phyloP scores from a whole-genome alignment of 2,113 vertebrate genomes.

The Crotophaga sulcirostris region DNA sequence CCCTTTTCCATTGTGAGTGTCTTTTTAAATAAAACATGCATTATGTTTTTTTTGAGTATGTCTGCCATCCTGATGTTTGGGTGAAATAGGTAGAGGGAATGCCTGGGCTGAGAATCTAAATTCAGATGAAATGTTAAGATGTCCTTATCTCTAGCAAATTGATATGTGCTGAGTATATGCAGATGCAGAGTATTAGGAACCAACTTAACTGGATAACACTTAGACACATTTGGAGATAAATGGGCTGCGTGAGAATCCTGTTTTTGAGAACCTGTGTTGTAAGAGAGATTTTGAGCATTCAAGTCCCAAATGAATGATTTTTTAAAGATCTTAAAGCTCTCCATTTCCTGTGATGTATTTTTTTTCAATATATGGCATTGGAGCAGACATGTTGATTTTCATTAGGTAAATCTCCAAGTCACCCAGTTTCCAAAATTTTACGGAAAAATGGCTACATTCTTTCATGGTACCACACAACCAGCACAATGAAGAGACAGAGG shows the following conservation, averaged over 20 bases:
- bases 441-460: not conserved
- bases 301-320: not conserved
- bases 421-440: not conserved
- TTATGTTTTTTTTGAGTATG: not conserved
- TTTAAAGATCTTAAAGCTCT: not conserved
- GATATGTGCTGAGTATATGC: not conserved
- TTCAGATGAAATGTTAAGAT: not conserved
- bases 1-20: not conserved
- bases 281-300: not conserved
- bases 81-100: not conserved
- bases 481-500: not conserved
- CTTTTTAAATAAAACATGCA: not conserved
- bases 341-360: accelerated
- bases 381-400: not conserved
- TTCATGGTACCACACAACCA: not conserved
- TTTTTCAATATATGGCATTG: not conserved
- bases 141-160: not conserved
- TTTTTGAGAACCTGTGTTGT: not conserved
- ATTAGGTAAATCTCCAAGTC: not conserved
- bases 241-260: not conserved
- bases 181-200: not conserved
- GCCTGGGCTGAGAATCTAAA: not conserved
- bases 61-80: not conserved
- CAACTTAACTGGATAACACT: not conserved
- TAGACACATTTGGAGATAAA: not conserved